Evolutionary conservation across 2,113 vertebrate genomes (phyloP).

Genomic region (Nesogale talazaci): DNA sequence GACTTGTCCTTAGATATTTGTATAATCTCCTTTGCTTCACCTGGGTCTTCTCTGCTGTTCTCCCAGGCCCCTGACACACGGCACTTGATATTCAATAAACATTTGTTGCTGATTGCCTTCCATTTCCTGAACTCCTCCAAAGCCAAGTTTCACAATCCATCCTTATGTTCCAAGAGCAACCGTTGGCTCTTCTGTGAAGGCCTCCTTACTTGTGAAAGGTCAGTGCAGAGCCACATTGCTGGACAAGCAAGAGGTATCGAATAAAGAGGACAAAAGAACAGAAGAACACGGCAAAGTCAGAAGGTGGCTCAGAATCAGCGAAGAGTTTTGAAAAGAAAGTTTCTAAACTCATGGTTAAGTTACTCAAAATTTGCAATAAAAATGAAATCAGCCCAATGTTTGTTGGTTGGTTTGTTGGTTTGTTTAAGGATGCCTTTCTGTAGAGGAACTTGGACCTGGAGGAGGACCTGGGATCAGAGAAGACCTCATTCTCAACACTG

Average conservation of each 20-base stretch:
- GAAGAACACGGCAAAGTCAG: not conserved
- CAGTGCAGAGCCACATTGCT: not conserved
- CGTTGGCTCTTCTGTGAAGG: not conserved
- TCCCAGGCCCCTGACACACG: not conserved
- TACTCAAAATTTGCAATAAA: not conserved
- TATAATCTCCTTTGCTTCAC: not conserved
- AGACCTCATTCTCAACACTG: not conserved
- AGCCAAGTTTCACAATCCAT: not conserved
- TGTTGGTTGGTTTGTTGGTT: no score
- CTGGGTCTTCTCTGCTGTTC: fast-evolving
- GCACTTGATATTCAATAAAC: not conserved
- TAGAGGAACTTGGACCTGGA: not conserved
- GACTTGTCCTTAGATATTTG: no score
- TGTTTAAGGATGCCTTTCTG: not conserved
- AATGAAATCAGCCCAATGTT: constrained; percentile 3
- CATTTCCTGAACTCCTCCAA: not conserved
- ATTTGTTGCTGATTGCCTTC: not conserved
- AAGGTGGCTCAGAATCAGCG: not conserved
- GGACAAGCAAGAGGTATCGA: constrained; percentile 7
- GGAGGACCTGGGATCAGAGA: not conserved
- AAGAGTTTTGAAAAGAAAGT: not conserved
- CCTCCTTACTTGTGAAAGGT: not conserved
- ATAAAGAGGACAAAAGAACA: not conserved
- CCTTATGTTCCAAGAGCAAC: constrained; percentile 19
- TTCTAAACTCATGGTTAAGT: not conserved